These are phyloP conservation scores for Agrilus biguttatus DNA, from an alignment of 2,888 invertebrate species.

Conservation along the genomic window DNA sequence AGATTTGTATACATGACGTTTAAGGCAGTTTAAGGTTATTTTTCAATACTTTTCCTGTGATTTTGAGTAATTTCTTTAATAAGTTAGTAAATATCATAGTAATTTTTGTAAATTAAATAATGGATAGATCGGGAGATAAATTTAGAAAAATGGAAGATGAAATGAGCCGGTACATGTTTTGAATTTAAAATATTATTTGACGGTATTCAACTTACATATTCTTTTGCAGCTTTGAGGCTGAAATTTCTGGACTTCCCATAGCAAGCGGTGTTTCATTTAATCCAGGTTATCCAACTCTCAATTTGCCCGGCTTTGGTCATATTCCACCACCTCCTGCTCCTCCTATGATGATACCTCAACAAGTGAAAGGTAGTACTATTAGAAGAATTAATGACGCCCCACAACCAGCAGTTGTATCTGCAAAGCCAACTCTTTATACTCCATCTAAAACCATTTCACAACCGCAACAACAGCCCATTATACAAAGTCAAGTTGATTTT, in stretches of 20 bases:
- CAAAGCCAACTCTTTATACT: slow-evolving; percentile 55
- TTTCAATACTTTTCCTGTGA: too few species aligned
- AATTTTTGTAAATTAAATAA: slow-evolving; percentile 1
- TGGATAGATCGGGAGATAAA: slow-evolving; percentile 33
- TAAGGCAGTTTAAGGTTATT: too few species aligned
- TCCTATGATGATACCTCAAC: slow-evolving; percentile 55
- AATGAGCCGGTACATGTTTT: slow-evolving; percentile 57
- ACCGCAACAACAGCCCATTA: slow-evolving; percentile 21
- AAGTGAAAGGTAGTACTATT: slow-evolving; percentile 40
- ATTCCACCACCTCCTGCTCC: slow-evolving; percentile 55
- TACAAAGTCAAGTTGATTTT: slow-evolving; percentile 32
- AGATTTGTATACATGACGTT: too few species aligned
- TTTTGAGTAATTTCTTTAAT: too few species aligned
- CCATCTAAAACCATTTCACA: slow-evolving; percentile 32
- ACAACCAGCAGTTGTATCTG: slow-evolving; percentile 51
- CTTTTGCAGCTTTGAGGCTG: slow-evolving; percentile 67
- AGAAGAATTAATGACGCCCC: slow-evolving; percentile 28
- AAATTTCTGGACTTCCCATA: slow-evolving; percentile 58
- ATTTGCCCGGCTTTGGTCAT: slow-evolving; percentile 35
- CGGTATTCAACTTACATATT: slow-evolving; percentile 1
- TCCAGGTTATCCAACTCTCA: slow-evolving; percentile 11
- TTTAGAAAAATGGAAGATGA: slow-evolving; percentile 80
- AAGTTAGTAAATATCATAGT: too few species aligned
- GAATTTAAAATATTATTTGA: slow-evolving; percentile 2
- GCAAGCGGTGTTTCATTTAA: slow-evolving; percentile 59